phyloP scores from a whole-genome alignment of 2,113 vertebrate genomes.

The Stomatorhinus ivindoensis region DNA sequence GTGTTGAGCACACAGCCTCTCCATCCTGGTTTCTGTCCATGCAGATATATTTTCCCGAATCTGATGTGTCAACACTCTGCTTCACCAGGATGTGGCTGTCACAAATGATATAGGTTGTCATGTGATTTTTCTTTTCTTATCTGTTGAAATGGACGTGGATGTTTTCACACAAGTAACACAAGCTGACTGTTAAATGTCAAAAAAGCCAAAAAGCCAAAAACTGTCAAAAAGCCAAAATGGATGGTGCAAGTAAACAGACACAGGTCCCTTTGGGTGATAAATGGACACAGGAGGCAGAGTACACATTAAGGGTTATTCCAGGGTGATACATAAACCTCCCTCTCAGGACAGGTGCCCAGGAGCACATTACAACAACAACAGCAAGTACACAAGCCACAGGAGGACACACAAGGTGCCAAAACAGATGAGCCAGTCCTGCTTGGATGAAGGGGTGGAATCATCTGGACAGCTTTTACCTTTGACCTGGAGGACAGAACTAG shows the following conservation, averaged over 20 bases:
- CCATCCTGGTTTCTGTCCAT: slow-evolving; percentile 43
- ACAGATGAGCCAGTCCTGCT: slow-evolving; percentile 64
- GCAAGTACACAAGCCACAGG: slow-evolving; percentile 72
- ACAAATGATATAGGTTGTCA: neutral
- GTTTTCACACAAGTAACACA: neutral
- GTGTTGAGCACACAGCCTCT: slow-evolving; percentile 40
- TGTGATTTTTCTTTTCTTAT: neutral
- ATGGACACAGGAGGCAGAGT: neutral
- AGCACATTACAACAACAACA: slow-evolving; percentile 40
- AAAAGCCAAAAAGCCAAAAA: neutral
- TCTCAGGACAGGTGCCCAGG: neutral
- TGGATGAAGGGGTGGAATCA: slow-evolving; percentile 48
- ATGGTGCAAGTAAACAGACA: neutral
- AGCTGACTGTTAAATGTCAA: neutral
- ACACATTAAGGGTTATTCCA: neutral
- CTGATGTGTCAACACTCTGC: slow-evolving; percentile 39
- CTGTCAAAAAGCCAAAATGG: neutral
- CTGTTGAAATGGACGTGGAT: neutral
- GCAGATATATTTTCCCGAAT: slow-evolving; percentile 42
- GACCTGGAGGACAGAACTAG: slow-evolving; percentile 63
- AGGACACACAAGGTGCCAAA: slow-evolving; percentile 65
- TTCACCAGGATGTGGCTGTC: slow-evolving; percentile 46
- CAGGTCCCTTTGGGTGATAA: neutral
- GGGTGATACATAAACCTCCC: neutral
- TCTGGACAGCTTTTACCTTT: slow-evolving; percentile 63